Base-by-base conservation (phyloP, 2,113 vertebrate species). In the Caloenas nicobarica region DNA sequence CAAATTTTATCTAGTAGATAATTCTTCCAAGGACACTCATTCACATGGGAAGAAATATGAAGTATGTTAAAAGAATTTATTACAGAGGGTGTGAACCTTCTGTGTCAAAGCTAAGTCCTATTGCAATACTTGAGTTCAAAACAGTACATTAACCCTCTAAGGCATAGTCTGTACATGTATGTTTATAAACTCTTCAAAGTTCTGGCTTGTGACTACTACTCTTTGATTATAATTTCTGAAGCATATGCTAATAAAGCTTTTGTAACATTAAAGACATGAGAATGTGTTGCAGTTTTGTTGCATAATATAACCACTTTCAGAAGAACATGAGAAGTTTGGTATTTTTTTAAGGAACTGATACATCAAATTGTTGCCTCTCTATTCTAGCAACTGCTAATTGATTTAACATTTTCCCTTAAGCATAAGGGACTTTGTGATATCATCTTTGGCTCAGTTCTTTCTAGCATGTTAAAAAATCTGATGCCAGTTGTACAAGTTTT, bases 391-490 rank as follows among this genome's bases (percentile, higher is more conserved):
- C 69, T 91, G 81, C 91, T 97, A 96, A 96, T 96, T 97, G 94
- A 97, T 96, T 94, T 97, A 96, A 95, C 96, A 94, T 96, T 96
- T 97, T 95, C 71, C 46, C 60, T 87, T 85, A 91, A 91, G 78
- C 94, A 94, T 96, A 97, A 95, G 94, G 93, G 84, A 94, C 25
- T 94, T 94, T 19, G 44, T 95, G 94, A 95, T 96, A 95, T 93
- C 91, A 94, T 95, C 70, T 89, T 95, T 96, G 95, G 96, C 96
- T 96, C 84, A 70, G 18, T 57, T 93, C 42, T 94, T 94, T 70
- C 62, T 94, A 89, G 74, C 70, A 73, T 91, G 62, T 95, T 97
- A 82, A 76, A 92, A 91, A 89, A 77, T 66, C 66, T 76, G 42
- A 96, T 95, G 78, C 89, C 87, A 94, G 87, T 96, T 95, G 25